Conservation (phyloP, 2,888 invertebrate species). For the Escarpia spicata region DNA sequence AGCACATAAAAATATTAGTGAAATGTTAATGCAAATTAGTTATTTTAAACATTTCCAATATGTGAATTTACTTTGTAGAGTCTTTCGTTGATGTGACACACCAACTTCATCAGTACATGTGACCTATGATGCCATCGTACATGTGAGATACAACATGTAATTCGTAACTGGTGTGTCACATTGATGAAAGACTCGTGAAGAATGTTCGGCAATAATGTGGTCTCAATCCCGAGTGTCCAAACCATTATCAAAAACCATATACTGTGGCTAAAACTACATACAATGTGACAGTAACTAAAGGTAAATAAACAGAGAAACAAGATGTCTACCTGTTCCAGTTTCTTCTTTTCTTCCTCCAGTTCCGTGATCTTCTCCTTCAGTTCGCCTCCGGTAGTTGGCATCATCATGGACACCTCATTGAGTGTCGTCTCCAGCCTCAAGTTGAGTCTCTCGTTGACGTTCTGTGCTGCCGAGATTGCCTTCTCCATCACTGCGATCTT, state of each 20-base stretch:
- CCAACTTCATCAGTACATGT: too few relatives aligned
- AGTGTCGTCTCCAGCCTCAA: background rate
- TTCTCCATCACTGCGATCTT: slow-evolving; percentile 20
- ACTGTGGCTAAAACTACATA: background rate
- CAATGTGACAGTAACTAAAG: background rate
- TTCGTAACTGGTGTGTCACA: too few relatives aligned
- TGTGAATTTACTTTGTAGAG: too few relatives aligned
- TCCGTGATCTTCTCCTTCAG: background rate
- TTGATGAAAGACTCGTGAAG: too few relatives aligned
- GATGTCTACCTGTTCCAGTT: background rate
- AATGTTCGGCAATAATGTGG: too few relatives aligned
- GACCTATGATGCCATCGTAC: too few relatives aligned
- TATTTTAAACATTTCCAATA: too few relatives aligned
- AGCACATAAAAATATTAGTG: too few relatives aligned
- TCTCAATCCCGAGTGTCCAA: background rate
- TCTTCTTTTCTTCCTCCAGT: background rate
- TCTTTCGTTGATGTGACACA: too few relatives aligned
- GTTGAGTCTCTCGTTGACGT: slow-evolving; percentile 17
- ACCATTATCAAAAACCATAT: background rate
- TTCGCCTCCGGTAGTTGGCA: background rate
- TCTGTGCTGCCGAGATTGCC: background rate
- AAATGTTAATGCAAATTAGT: too few relatives aligned
- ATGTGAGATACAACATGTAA: too few relatives aligned
- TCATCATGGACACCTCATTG: background rate
- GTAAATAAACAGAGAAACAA: background rate